A percentile compares a stretch with the other conserved stretches of the same genome.
Conservation (phyloP, 2,888 invertebrate species). For the Drosophila kokeensis region DNA sequence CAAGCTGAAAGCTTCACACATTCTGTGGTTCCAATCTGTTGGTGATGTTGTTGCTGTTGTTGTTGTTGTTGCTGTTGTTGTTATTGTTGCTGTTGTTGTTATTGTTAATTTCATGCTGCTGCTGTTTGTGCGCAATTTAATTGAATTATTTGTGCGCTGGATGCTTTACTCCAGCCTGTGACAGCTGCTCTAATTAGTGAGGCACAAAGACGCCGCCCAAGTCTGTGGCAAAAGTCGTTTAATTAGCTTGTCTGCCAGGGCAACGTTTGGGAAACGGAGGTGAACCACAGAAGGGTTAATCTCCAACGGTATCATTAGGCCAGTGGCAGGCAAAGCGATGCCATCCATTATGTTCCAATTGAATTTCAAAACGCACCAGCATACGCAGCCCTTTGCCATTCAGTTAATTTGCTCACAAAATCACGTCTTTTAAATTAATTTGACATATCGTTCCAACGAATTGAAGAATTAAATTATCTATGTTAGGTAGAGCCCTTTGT, state of each 20-base stretch:
- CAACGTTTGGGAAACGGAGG: constrained; percentile 44
- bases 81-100: constrained; percentile 24
- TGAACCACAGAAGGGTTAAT: constrained; percentile 72
- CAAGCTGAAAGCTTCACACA: constrained; percentile 30
- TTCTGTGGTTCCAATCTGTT: constrained; percentile 48
- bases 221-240: constrained; percentile 59
- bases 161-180: constrained; percentile 58
- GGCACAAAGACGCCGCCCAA: constrained; percentile 42
- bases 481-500: constrained; percentile 21
- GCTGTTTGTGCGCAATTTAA: constrained; percentile 64
- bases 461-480: constrained; percentile 43
- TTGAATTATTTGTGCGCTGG: constrained; percentile 71
- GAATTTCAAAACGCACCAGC: constrained; percentile 46
- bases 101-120: constrained; percentile 32
- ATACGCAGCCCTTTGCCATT: constrained; percentile 12
- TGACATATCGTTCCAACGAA: constrained; percentile 46
- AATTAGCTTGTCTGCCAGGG: constrained; percentile 63
- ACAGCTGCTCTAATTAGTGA: constrained; percentile 71
- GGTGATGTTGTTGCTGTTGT: constrained; percentile 1
- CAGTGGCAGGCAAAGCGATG: constrained; percentile 23
- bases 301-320: constrained; percentile 45
- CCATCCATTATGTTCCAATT: constrained; percentile 64
- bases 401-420: constrained; percentile 31
- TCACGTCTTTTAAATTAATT: constrained; percentile 66
- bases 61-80: constrained; percentile 42